Percentiles rank a stretch among this genome's conserved stretches.
phyloP scores from a whole-genome alignment of 2,797 vertebrate genomes.

The Mormyrus hasselquistii region DNA sequence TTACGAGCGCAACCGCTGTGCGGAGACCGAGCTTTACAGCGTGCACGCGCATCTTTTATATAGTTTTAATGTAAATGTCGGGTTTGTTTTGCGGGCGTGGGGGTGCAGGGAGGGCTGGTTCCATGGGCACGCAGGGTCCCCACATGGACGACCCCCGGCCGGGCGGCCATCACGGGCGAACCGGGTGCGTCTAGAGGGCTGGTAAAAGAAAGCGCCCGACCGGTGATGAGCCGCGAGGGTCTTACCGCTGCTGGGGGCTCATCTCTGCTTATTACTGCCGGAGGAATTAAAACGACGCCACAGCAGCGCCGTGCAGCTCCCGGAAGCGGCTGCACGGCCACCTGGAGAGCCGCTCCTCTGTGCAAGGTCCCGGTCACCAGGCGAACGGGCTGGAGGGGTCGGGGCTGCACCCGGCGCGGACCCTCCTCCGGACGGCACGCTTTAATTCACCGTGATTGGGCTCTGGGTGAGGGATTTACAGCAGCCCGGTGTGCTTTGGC shows the following conservation, averaged over 20 bases:
- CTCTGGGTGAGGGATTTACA: background rate
- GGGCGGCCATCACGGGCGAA: background rate
- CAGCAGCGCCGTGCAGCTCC: background rate
- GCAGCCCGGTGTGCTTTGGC: background rate
- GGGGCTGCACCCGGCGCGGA: background rate
- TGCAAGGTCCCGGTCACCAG: background rate
- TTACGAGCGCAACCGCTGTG: background rate
- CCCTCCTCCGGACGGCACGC: background rate
- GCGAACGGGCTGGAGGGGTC: background rate
- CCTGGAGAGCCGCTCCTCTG: background rate
- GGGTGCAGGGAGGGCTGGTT: background rate
- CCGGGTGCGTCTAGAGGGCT: background rate
- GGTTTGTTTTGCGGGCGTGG: background rate
- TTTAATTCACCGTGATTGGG: background rate
- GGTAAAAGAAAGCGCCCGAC: background rate
- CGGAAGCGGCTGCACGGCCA: background rate
- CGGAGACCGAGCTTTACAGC: background rate
- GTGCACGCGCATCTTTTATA: background rate
- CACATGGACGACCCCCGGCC: background rate
- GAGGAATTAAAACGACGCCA: constrained; percentile 23
- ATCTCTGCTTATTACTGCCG: background rate
- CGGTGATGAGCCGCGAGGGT: background rate
- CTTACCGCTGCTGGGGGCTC: background rate
- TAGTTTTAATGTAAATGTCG: background rate
- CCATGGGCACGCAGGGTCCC: background rate